Evolutionary conservation across 1,140 invertebrate species (phyloP).

Genomic region (Nylanderia fulva): DNA sequence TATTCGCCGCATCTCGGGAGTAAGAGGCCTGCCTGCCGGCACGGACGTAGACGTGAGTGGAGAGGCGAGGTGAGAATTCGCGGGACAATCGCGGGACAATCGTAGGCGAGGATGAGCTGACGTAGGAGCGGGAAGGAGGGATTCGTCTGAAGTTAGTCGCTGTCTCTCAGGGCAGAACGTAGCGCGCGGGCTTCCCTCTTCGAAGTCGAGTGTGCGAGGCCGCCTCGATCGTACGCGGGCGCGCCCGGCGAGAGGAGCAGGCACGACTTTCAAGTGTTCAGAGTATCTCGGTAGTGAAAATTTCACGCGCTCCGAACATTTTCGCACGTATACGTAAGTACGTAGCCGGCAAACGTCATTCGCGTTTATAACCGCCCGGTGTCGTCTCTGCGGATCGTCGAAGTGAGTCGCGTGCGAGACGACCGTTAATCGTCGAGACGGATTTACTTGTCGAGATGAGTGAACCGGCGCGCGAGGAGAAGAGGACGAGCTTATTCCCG

Average conservation of each 20-base stretch:
- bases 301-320: too few relatives aligned
- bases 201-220: conserved; percentile 34
- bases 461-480: neutral
- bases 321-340: too few relatives aligned
- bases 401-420: neutral
- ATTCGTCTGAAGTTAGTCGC: conserved; percentile 71
- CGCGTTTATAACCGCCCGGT: too few relatives aligned
- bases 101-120: conserved; percentile 64
- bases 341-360: too few relatives aligned
- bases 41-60: too few relatives aligned
- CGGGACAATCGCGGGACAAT: conserved; percentile 17
- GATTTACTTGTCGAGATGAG: neutral
- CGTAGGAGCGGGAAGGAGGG: neutral
- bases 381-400: too few relatives aligned
- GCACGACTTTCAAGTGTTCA: conserved; percentile 39
- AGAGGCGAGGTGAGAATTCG: too few relatives aligned
- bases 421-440: neutral
- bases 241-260: conserved; percentile 52
- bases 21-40: too few relatives aligned
- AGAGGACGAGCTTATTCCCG: neutral
- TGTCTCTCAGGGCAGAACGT: conserved; percentile 70
- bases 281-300: conserved; percentile 18
- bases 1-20: too few relatives aligned
- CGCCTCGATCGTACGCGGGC: conserved; percentile 52
- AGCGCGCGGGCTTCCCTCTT: conserved; percentile 47